These are phyloP conservation scores for Brachyistius frenatus DNA, from an alignment of 2,113 vertebrate species.

Conservation along the genomic window DNA sequence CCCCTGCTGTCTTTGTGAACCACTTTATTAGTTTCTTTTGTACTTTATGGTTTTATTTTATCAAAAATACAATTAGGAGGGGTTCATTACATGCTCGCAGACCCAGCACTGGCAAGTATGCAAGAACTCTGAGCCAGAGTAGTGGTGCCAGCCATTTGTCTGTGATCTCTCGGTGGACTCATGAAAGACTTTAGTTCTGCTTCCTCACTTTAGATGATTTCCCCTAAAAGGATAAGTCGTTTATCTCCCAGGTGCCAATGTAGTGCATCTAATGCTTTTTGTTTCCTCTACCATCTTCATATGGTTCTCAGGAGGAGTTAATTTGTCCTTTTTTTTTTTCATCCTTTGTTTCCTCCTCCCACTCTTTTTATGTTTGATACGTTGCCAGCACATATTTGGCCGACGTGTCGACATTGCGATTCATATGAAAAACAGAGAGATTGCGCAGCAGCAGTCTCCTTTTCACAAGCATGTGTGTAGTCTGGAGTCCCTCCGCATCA, in stretches of 20 bases:
- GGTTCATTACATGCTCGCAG: slow-evolving; percentile 42
- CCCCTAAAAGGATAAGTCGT: slow-evolving; percentile 36
- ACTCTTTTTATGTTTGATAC: neutral
- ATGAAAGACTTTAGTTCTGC: slow-evolving; percentile 41
- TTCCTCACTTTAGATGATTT: slow-evolving; percentile 32
- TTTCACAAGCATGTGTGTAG: too few species aligned
- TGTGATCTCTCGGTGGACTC: slow-evolving; percentile 43
- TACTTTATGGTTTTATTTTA: slow-evolving; percentile 41
- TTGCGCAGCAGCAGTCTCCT: neutral
- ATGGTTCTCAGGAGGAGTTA: neutral
- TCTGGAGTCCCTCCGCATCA: too few species aligned
- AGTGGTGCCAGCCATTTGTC: slow-evolving; percentile 51
- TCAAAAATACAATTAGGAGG: slow-evolving; percentile 57
- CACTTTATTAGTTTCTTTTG: slow-evolving; percentile 42
- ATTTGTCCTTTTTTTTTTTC: neutral
- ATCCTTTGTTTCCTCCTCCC: neutral
- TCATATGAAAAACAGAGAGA: neutral
- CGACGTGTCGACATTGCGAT: too few species aligned
- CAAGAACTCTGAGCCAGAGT: slow-evolving; percentile 24
- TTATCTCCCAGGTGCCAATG: slow-evolving; percentile 5
- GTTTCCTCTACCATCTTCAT: slow-evolving; percentile 2
- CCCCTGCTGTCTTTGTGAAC: slow-evolving; percentile 18
- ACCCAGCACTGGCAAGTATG: slow-evolving; percentile 37
- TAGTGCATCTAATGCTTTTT: slow-evolving; percentile 20
- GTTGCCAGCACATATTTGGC: neutral